Evolutionary conservation across 2,113 vertebrate species (phyloP), one percentile per base, ranked within the genome.

Genomic region (Triplophysa tibetana): DNA sequence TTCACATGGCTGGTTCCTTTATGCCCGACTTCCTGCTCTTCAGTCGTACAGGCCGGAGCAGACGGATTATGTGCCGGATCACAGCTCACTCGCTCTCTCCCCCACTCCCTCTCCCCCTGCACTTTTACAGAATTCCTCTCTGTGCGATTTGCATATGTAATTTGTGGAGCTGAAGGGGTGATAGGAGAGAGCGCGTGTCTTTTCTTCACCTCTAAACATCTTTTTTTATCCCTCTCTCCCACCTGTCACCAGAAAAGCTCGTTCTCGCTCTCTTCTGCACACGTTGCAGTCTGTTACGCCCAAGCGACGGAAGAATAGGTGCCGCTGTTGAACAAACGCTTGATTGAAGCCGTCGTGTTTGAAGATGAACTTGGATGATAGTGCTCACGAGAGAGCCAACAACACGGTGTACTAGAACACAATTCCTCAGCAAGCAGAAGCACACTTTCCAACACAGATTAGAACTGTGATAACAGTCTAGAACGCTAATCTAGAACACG

Each of bases 1-100:
- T 92, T 93, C 92, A 95, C 96, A 96, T 96, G 95, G 96, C 93
- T 95, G 95, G 95, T 94, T 96, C 95, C 93, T 96, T 96, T 96
- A 91, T 98, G 93, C 95, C 92, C 92, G 90, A 92, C 73, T 85
- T 88, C 84, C 82, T 87, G 81, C 87, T 81, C 78, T 85, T 81
- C 62, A 75, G 79, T 84, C 86, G 82, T 81, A 74, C 61, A 48
- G 29, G 77, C 77, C 81, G 50, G 77, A 75, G 81, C 77, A 75
- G 80, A 74, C 79, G 70, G 91, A 82, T 82, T 82, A 82, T 63
- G 85, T 86, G 64, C 89, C 90, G 90, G 89, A 88, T 90, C 89
- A 91, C 86, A 87, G 83, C 41, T 70, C 74, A 89, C 89, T 90
- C 88, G 88, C 86, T 92, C 90, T 85, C 90, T 87, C 86, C 87